phyloP scores from a whole-genome alignment of 2,888 invertebrate species.

The Aricia artaxerxes region DNA sequence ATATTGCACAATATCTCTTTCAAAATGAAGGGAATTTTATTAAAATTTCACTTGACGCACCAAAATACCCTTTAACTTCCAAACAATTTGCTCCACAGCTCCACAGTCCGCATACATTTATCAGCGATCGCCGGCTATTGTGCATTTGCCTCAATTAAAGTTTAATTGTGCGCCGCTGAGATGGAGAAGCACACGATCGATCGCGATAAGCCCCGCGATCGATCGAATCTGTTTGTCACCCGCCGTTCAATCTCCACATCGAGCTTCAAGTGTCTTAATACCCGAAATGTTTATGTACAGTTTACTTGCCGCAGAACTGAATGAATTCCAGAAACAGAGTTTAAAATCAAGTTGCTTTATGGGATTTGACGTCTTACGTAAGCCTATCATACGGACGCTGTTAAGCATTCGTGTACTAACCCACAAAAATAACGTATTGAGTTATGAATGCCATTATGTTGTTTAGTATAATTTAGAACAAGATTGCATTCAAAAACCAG shows the following conservation, averaged over 20 bases:
- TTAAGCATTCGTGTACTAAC: too few relatives aligned
- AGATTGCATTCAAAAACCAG: too few relatives aligned
- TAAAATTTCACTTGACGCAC: neutral
- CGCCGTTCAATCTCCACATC: constrained; percentile 10
- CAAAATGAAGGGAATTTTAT: neutral
- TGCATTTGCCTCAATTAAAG: constrained; percentile 61
- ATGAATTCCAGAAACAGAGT: neutral
- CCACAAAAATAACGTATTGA: too few relatives aligned
- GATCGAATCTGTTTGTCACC: constrained; percentile 27
- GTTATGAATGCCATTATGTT: too few relatives aligned
- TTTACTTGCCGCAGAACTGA: neutral
- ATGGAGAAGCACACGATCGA: constrained; percentile 62
- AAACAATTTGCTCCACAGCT: constrained; percentile 8
- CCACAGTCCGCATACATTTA: neutral
- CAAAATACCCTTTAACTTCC: neutral
- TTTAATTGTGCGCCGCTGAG: constrained; percentile 60
- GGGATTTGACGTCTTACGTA: too few relatives aligned
- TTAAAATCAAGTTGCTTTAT: neutral
- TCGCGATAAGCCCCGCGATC: constrained; percentile 41
- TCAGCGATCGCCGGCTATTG: constrained; percentile 33
- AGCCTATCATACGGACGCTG: too few relatives aligned
- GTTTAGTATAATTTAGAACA: too few relatives aligned
- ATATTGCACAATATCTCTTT: too few relatives aligned
- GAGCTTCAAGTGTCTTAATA: constrained; percentile 18
- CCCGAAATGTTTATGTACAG: neutral